A percentile compares a stretch with the other conserved stretches of the same genome.
phyloP scores from a whole-genome alignment of 1,140 invertebrate genomes.

The Brachionus koreanus region DNA sequence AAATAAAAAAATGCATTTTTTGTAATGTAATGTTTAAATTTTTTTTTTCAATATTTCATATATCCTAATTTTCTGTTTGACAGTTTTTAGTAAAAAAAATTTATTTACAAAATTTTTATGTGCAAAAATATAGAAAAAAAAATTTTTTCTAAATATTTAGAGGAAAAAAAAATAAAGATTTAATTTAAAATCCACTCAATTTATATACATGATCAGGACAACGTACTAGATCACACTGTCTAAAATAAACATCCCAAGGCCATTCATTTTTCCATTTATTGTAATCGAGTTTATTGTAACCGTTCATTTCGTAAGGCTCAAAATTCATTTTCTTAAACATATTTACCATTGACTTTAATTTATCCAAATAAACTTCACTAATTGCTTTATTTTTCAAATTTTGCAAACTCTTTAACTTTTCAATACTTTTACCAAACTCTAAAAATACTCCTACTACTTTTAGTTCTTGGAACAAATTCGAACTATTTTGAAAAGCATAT shows the following conservation, averaged over 20 bases:
- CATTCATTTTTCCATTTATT: constrained; percentile 26
- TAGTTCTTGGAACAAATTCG: not conserved
- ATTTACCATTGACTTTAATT: not conserved
- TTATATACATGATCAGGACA: constrained; percentile 43
- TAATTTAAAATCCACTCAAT: not conserved
- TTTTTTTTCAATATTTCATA: no score
- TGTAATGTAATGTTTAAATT: no score
- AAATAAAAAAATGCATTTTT: no score
- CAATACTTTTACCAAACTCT: constrained; percentile 41
- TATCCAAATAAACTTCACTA: not conserved
- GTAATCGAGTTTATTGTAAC: constrained; percentile 5
- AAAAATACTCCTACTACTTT: not conserved
- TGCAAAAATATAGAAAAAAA: no score
- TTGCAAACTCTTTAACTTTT: not conserved
- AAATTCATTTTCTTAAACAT: constrained; percentile 14
- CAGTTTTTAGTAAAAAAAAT: no score
- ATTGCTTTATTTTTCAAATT: not conserved
- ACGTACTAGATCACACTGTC: constrained; percentile 12
- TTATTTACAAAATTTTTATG: no score
- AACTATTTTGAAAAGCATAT: constrained; percentile 6
- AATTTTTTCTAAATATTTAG: not conserved
- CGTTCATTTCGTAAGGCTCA: constrained; percentile 43
- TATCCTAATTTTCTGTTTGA: no score
- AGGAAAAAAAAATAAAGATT: not conserved
- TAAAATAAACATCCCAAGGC: constrained; percentile 44